phyloP scores from a whole-genome alignment of 2,888 invertebrate genomes.

The Polyploca ridens region DNA sequence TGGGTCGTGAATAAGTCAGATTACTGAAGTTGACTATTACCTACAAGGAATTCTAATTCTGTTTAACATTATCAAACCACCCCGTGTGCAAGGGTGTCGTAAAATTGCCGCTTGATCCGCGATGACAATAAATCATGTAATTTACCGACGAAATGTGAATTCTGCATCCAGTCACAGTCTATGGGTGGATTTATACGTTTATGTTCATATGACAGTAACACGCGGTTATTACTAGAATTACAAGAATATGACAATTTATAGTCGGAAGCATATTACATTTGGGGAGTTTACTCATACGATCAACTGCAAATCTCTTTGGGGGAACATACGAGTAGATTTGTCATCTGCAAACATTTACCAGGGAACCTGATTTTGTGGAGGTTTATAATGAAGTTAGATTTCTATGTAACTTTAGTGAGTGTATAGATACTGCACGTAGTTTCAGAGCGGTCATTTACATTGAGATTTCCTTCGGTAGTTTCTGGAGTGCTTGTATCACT shows the following conservation, averaged over 20 bases:
- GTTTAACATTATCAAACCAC: slow-evolving; percentile 23
- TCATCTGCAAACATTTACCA: slow-evolving; percentile 24
- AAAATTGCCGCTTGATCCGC: slow-evolving; percentile 57
- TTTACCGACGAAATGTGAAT: slow-evolving; percentile 74
- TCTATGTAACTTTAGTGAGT: background rate
- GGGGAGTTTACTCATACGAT: slow-evolving; percentile 58
- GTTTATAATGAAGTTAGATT: background rate
- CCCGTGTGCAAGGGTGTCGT: slow-evolving; percentile 31
- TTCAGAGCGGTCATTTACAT: slow-evolving; percentile 22
- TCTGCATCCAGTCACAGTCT: slow-evolving; percentile 53
- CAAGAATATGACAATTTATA: slow-evolving; percentile 73
- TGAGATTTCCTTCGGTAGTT: slow-evolving; percentile 44
- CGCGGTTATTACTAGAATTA: slow-evolving; percentile 71
- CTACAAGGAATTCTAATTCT: slow-evolving; percentile 1
- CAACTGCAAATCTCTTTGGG: slow-evolving; percentile 53
- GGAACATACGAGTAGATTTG: slow-evolving; percentile 41
- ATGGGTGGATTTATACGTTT: slow-evolving; percentile 62
- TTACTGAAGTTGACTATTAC: slow-evolving; percentile 3
- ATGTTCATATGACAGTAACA: slow-evolving; percentile 68
- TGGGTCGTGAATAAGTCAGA: too few relatives aligned
- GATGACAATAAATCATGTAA: slow-evolving; percentile 82
- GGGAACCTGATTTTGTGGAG: background rate
- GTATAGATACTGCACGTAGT: slow-evolving; percentile 13
- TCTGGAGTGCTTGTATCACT: slow-evolving; percentile 46
- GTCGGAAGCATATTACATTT: slow-evolving; percentile 61